Percentiles rank a stretch among this genome's conserved stretches.
These are phyloP conservation scores for Timema podura DNA, from an alignment of 2,888 invertebrate species.

Conservation along the genomic window DNA sequence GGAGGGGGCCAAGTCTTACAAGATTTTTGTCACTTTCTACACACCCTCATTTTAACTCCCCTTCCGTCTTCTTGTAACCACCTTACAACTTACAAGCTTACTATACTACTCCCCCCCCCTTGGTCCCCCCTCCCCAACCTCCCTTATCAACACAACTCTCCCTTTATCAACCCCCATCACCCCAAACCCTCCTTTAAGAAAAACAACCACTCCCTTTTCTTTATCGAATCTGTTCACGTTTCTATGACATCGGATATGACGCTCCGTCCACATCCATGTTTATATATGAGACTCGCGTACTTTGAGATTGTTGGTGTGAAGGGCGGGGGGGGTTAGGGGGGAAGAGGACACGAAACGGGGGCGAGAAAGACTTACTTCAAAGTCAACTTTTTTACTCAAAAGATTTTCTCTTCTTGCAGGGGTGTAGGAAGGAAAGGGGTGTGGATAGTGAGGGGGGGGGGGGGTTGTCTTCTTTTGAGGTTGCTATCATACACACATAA, in stretches of 20 bases:
- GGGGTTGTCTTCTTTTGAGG: no score
- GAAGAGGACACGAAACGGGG: neutral
- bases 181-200: no score
- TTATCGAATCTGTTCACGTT: neutral
- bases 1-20: no score
- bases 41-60: no score
- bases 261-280: constrained; percentile 12
- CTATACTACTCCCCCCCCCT: no score
- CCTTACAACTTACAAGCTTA: no score
- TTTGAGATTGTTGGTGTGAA: neutral
- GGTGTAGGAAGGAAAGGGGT: no score
- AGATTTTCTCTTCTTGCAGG: constrained; percentile 17
- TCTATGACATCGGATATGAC: constrained; percentile 15
- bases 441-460: no score
- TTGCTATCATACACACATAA: no score
- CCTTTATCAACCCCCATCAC: neutral
- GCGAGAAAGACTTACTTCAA: constrained; percentile 21
- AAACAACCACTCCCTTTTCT: neutral
- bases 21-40: no score
- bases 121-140: neutral
- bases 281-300: constrained; percentile 17
- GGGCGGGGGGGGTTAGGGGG: neutral
- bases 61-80: no score
- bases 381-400: constrained; percentile 29
- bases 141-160: neutral